Evolutionary conservation across 2,888 invertebrate species (phyloP).

Genomic region (Kuschelorhynchus macadamiae): DNA sequence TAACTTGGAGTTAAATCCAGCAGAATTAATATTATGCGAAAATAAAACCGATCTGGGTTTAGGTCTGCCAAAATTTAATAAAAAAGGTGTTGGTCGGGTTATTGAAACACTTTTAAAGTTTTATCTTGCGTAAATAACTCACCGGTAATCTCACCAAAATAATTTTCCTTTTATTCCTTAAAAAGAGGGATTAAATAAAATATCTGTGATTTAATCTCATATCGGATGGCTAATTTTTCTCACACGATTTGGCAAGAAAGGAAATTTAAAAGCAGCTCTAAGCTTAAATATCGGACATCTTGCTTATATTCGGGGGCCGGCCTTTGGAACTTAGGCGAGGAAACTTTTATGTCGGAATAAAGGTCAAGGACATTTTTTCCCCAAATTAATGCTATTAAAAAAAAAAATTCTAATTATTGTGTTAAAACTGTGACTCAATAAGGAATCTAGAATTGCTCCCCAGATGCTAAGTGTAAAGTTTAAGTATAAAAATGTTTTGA

Average conservation of each 20-base stretch:
- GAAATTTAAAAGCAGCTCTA: too few species aligned
- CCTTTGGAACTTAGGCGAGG: too few species aligned
- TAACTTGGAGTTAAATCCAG: conserved; percentile 16
- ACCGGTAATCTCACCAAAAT: conserved; percentile 16
- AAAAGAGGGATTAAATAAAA: conserved; percentile 23
- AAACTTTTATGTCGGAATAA: too few species aligned
- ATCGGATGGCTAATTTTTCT: conserved; percentile 18
- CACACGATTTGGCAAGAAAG: conserved; percentile 8
- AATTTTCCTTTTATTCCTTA: conserved; percentile 20
- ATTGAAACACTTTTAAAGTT: conserved; percentile 37
- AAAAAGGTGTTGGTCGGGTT: conserved; percentile 30
- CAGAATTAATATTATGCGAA: conserved; percentile 31
- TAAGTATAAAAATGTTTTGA: too few species aligned
- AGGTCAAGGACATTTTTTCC: too few species aligned
- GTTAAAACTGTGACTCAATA: too few species aligned
- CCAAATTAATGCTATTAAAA: too few species aligned
- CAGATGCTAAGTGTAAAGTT: too few species aligned
- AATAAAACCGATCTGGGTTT: conserved; percentile 8
- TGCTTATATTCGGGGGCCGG: too few species aligned
- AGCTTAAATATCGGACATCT: too few species aligned
- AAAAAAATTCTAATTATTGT: too few species aligned
- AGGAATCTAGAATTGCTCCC: too few species aligned
- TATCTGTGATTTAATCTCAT: conserved; percentile 15
- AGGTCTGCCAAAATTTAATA: conserved; percentile 18
- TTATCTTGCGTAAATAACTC: conserved; percentile 28